These are phyloP conservation scores for Vicugna pacos DNA, from an alignment of 2,113 vertebrate species.

Conservation along the genomic window DNA sequence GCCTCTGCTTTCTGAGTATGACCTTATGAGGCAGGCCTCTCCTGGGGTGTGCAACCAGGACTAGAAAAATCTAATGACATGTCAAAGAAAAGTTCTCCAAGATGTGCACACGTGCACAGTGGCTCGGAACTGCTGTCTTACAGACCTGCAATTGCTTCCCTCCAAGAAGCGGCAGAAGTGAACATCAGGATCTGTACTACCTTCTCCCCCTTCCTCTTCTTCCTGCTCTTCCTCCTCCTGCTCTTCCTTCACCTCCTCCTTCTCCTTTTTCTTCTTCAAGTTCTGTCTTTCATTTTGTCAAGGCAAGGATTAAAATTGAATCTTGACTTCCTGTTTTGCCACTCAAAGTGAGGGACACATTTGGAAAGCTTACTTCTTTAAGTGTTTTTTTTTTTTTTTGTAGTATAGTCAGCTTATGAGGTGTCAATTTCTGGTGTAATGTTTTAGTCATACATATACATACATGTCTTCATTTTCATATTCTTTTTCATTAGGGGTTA, in stretches of 20 bases:
- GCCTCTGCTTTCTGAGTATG: not conserved
- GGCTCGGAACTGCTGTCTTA: slow-evolving; percentile 56
- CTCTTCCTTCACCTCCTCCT: not conserved
- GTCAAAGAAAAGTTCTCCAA: slow-evolving; percentile 39
- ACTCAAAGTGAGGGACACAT: not conserved
- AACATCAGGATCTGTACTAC: slow-evolving; percentile 44
- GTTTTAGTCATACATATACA: too few relatives aligned
- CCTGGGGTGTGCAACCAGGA: slow-evolving; percentile 53
- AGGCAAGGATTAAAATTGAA: not conserved
- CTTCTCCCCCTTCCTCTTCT: slow-evolving; percentile 65
- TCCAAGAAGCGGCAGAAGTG: not conserved
- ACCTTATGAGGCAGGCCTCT: slow-evolving; percentile 35
- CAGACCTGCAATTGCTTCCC: not conserved
- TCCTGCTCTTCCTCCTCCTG: slow-evolving; percentile 39
- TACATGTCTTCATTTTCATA: too few relatives aligned
- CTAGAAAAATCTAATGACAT: slow-evolving; percentile 61
- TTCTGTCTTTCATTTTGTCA: not conserved
- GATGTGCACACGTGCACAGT: not conserved
- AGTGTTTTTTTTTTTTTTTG: too few relatives aligned
- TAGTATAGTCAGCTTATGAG: too few relatives aligned
- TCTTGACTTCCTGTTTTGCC: not conserved
- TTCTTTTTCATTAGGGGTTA: too few relatives aligned
- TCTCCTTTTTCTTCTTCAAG: slow-evolving; percentile 37
- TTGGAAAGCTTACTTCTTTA: not conserved
- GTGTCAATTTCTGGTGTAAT: too few relatives aligned